Percentiles rank a stretch among this genome's conserved stretches.
phyloP scores from a whole-genome alignment of 2,888 invertebrate genomes.

The Sinohyriopsis cumingii region DNA sequence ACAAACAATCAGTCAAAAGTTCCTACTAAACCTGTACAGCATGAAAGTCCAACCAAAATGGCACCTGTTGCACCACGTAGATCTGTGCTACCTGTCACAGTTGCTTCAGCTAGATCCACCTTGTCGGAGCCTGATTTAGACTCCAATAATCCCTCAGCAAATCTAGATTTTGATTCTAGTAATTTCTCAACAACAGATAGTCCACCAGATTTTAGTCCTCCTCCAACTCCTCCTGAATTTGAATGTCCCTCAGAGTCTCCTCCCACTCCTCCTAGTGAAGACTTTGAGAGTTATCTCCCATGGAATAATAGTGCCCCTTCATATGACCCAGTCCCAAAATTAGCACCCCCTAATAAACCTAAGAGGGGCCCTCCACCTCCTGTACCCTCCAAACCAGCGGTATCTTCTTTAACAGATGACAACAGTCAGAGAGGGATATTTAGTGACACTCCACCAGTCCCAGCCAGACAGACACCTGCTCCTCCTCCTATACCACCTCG shows the following conservation, averaged over 20 bases:
- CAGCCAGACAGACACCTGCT: conserved; percentile 36
- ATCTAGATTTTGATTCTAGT: conserved; percentile 2
- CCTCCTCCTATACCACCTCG: conserved; percentile 51
- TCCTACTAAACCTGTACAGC: conserved; percentile 5
- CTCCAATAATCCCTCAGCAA: neutral
- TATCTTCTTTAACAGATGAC: conserved; percentile 15
- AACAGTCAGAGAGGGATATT: conserved; percentile 14
- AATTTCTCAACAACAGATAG: neutral
- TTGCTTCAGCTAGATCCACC: neutral
- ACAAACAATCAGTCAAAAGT: neutral
- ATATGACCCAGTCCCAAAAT: neutral
- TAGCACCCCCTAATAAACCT: neutral
- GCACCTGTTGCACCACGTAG: neutral
- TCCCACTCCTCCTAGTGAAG: conserved; percentile 33
- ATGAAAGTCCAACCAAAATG: neutral
- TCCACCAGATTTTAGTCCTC: conserved; percentile 24
- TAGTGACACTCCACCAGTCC: conserved; percentile 37
- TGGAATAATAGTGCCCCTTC: neutral
- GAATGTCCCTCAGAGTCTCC: conserved; percentile 23
- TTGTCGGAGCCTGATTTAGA: neutral
- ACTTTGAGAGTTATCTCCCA: conserved; percentile 5
- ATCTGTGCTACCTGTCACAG: neutral
- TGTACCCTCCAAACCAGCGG: conserved; percentile 33
- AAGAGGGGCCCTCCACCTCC: conserved; percentile 24
- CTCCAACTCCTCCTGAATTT: conserved; percentile 30